Percentiles rank a stretch among this genome's conserved stretches.
Evolutionary conservation across 1,140 invertebrate species (phyloP).

Genomic region (Brachionus paranguensis): DNA sequence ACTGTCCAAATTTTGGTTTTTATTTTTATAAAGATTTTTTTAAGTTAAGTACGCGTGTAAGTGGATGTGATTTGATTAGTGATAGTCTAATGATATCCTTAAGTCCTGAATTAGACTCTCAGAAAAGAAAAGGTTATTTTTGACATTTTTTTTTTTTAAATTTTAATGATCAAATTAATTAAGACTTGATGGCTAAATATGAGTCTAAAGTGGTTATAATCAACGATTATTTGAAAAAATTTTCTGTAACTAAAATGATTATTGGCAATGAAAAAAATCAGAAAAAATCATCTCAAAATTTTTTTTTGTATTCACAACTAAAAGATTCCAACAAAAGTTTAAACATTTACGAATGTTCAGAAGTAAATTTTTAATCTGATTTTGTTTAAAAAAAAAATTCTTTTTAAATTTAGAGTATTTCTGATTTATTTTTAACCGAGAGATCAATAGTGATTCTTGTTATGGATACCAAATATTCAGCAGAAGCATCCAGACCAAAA

Average conservation of each 20-base stretch:
- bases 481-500: neutral
- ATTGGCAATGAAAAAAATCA: neutral
- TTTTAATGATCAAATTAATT: neutral
- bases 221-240: neutral
- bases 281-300: neutral
- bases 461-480: neutral
- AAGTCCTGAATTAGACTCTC: neutral
- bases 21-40: neutral
- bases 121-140: neutral
- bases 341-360: neutral
- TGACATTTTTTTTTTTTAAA: neutral
- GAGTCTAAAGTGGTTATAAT: conserved; percentile 2
- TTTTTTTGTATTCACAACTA: neutral
- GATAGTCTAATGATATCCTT: neutral
- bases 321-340: neutral
- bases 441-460: neutral
- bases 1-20: neutral
- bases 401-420: neutral
- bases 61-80: conserved; percentile 6
- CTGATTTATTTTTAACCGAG: neutral
- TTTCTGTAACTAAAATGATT: neutral
- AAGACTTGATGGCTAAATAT: neutral
- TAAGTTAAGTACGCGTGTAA: neutral
- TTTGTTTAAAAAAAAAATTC: neutral
- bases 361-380: neutral